Conservation (phyloP, 2,797 vertebrate genomes). For the Chrosomus eos region DNA sequence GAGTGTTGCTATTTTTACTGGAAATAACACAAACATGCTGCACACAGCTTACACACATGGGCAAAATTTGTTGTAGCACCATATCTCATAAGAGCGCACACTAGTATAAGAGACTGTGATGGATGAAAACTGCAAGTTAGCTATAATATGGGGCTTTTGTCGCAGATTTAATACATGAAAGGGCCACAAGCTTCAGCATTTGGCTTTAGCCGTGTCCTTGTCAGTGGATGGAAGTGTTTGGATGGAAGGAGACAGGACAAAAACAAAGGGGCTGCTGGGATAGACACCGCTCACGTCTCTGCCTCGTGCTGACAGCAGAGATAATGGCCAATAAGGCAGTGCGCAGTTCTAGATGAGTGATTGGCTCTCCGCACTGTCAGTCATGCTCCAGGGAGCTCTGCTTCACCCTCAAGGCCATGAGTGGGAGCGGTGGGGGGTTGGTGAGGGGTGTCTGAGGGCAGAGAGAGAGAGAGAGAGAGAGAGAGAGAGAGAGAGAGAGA, state of each 20-base stretch:
- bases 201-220: constrained; percentile 68
- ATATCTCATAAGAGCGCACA: not conserved
- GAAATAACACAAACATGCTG: not conserved
- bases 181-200: not conserved
- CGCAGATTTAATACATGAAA: not conserved
- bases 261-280: constrained; percentile 74
- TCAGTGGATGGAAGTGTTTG: constrained; percentile 72
- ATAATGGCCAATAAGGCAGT: constrained; percentile 94
- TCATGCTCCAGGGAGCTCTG: constrained; percentile 78
- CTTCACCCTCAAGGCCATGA: constrained; percentile 14
- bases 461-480: not conserved
- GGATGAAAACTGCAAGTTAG: not conserved
- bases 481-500: not conserved
- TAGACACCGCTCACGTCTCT: constrained; percentile 81
- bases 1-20: not conserved
- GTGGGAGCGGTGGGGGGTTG: not conserved
- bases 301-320: constrained; percentile 80
- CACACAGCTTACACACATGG: not conserved
- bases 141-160: not conserved
- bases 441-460: not conserved
- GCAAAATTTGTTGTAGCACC: not conserved
- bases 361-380: constrained; percentile 83
- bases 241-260: constrained; percentile 64
- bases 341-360: constrained; percentile 88
- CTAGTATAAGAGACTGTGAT: not conserved